Evolutionary conservation across 2,888 invertebrate genomes (phyloP).

Genomic region (Eudemis profundana): DNA sequence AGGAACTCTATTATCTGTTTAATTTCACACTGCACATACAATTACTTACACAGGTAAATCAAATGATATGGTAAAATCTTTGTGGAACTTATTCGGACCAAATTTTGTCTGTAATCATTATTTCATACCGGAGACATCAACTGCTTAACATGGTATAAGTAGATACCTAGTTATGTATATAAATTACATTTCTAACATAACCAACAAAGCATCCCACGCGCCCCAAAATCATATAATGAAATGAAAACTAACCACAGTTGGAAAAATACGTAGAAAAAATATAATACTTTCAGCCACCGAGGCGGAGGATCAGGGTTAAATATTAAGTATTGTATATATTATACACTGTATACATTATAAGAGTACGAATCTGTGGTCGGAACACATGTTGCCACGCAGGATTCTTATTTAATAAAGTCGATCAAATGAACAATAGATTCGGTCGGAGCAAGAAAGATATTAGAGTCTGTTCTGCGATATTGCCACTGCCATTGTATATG

Average conservation of each 20-base stretch:
- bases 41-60: no score
- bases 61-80: no score
- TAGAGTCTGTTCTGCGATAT: slow-evolving; percentile 25
- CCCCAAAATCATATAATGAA: slow-evolving; percentile 22
- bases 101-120: no score
- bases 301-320: slow-evolving; percentile 17
- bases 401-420: slow-evolving; percentile 60
- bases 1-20: no score
- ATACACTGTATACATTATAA: slow-evolving; percentile 36
- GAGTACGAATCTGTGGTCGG: slow-evolving; percentile 47
- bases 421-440: slow-evolving; percentile 76
- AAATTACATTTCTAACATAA: slow-evolving; percentile 7
- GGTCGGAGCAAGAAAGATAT: slow-evolving; percentile 53
- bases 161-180: not conserved
- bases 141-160: no score
- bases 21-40: no score
- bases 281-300: slow-evolving; percentile 23
- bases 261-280: slow-evolving; percentile 36
- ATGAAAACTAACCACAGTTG: slow-evolving; percentile 34
- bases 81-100: no score
- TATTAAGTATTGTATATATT: slow-evolving; percentile 26
- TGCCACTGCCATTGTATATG: not conserved
- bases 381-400: slow-evolving; percentile 58
- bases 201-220: not conserved
- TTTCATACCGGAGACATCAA: no score